Evolutionary conservation across 2,113 vertebrate genomes (phyloP), one percentile per base, ranked within the genome.

Genomic region (Sapajus apella): DNA sequence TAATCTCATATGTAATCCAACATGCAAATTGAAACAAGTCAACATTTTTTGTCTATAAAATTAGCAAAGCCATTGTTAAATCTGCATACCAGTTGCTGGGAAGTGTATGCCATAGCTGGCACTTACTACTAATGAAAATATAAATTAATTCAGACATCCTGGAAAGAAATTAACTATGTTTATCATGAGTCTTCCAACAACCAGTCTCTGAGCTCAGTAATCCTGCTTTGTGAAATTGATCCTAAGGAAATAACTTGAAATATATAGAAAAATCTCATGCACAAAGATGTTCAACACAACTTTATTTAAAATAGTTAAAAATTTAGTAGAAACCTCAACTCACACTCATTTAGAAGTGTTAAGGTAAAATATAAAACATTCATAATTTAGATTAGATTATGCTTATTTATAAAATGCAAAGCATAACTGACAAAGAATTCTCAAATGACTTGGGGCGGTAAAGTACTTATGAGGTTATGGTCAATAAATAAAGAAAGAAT

Each of bases 221-320:
- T 87, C n/a, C 20, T n/a, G 40, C 47, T 56, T 72, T 23, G 30
- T 50, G n/a, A 10, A 87, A 73, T 40, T 37, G n/a, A 47, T 55
- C 45, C 30, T 43, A 56, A 86, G 45, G 45, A 56, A 68, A 87
- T 68, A 83, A 64, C 52, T 88, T 82, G 43, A 73, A 73, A 83
- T 43, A 23, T 40, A 61, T 61, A 84, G 27, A 68, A 77, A 79
- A 73, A 17, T 3, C 45, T 80, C 61, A 94, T 37, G 37, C 21
- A 89, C 66, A 64, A 75, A 64, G 66, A 56, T 66, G 23, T 90
- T 83, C 77, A 83, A 70, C 43, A 37, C 17, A 55, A 37, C 18
- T 68, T 87, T n/a, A 87, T 56, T 93, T 37, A 87, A 81, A 87
- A 89, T 94, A 35, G 6, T 58, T 88, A 82, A 82, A 82, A 75